Percentiles rank a stretch among this genome's conserved stretches.
phyloP scores from a whole-genome alignment of 1,140 invertebrate species.

The Magallana angulata region DNA sequence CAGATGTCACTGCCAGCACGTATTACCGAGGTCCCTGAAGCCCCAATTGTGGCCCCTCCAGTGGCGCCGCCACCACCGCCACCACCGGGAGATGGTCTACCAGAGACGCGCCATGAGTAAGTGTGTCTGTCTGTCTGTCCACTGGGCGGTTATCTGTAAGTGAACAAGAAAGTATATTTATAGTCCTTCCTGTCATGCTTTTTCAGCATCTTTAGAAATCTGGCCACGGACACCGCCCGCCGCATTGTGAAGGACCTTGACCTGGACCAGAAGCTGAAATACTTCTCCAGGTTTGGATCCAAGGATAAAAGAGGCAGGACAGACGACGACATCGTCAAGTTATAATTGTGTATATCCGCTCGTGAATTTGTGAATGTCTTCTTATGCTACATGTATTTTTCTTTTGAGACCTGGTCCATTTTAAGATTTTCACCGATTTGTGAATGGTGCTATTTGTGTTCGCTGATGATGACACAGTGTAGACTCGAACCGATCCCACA shows the following conservation, averaged over 20 bases:
- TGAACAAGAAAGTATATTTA: too few species aligned
- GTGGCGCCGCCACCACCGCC: neutral
- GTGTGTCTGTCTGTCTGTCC: neutral
- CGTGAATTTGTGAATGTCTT: neutral
- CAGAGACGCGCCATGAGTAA: neutral
- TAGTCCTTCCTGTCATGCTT: neutral
- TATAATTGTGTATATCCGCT: neutral
- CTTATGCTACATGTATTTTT: too few species aligned
- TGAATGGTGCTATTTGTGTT: too few species aligned
- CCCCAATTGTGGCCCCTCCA: neutral
- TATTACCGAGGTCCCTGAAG: neutral
- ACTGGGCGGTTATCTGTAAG: neutral
- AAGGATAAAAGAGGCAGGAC: neutral
- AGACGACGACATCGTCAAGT: neutral
- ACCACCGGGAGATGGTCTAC: neutral
- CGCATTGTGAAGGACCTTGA: constrained; percentile 6
- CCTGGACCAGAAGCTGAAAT: neutral
- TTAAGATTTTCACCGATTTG: too few species aligned
- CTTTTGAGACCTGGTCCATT: too few species aligned
- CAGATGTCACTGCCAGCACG: neutral
- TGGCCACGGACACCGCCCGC: constrained; percentile 13
- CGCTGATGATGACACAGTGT: too few species aligned
- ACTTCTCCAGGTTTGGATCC: neutral
- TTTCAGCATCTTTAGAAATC: constrained; percentile 27
- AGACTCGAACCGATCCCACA: too few species aligned